These are phyloP conservation scores for Alentia gelatinosa DNA, from an alignment of 2,888 invertebrate species.

Conservation along the genomic window DNA sequence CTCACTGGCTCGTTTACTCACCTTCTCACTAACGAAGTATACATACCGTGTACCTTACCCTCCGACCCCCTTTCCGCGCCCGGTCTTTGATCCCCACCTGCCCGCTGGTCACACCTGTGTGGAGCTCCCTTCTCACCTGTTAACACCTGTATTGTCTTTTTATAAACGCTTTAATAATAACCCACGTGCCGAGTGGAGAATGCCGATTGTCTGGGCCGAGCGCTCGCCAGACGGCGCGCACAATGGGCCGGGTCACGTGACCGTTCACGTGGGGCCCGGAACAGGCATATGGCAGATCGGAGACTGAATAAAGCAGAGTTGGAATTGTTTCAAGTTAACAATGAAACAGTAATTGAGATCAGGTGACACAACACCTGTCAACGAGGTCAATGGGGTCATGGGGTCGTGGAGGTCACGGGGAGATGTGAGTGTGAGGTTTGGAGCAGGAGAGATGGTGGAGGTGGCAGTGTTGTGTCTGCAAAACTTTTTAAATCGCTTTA, in stretches of 20 bases:
- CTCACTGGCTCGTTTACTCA: too few relatives aligned
- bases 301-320: background rate
- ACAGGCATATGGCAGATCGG: background rate
- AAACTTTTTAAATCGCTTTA: too few relatives aligned
- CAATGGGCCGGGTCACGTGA: background rate
- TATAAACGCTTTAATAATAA: background rate
- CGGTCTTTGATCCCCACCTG: background rate
- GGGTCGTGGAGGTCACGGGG: too few relatives aligned
- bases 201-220: too few relatives aligned
- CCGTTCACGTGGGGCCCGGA: background rate
- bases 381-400: background rate
- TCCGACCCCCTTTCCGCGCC: too few relatives aligned
- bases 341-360: slow-evolving; percentile 1
- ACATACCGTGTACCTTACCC: too few relatives aligned
- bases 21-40: too few relatives aligned
- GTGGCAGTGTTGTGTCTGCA: too few relatives aligned
- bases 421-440: too few relatives aligned
- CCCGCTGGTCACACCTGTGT: background rate
- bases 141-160: background rate
- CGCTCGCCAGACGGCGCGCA: too few relatives aligned
- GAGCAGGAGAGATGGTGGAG: background rate
- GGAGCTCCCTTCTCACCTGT: background rate
- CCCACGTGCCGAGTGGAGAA: background rate
- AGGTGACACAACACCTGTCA: slow-evolving; percentile 1
- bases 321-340: background rate